Evolutionary conservation across 2,888 invertebrate species (phyloP), one percentile per base, ranked within the genome.

Genomic region (Drosophila antonietae): DNA sequence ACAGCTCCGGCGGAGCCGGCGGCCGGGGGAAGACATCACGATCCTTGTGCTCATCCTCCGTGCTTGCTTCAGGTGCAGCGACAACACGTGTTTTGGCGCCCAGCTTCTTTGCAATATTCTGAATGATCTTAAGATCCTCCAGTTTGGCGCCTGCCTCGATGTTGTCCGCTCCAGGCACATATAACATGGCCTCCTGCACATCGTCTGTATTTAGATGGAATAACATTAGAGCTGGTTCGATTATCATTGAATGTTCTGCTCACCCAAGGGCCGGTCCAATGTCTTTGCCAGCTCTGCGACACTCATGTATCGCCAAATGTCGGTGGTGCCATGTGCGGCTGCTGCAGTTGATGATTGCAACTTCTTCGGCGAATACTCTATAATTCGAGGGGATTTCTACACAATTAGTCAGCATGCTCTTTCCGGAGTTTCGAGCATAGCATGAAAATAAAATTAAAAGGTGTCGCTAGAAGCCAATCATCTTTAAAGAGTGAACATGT

Each of bases 251-350:
- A 18, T 6, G 20, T 2, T 6, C 9, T 0, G 75, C 89, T 93
- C 93, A 95, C 96, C 95, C 73, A 95, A 87, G 90, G 95, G 94
- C 90, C 95, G 95, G 5, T 94, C 92, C 37, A 96, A 89, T 0
- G 95, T 94, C 55, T 93, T 89, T 0, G 97, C 96, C 63, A 98
- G 91, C 84, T 98, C 96, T 33, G 91, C 90, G 0, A 97, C 95
- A 0, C 97, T 97, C 95, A 98, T 98, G 86, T 96, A 95, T 52
- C 94, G 93, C 97, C 97, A 97, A 73, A 98, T 94, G 55, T 95
- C 95, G 6, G 14, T 57, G 23, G 77, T 67, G 15, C 71, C 68
- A 5, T 71, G 55, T 0, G 81, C 72, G 12, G 67, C 14, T 5
- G 51, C 68, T 79, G 61, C 58, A 75, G 68, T 77, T 23, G 58